Evolutionary conservation across 2,888 invertebrate genomes (phyloP).

Genomic region (Tillus elongatus): DNA sequence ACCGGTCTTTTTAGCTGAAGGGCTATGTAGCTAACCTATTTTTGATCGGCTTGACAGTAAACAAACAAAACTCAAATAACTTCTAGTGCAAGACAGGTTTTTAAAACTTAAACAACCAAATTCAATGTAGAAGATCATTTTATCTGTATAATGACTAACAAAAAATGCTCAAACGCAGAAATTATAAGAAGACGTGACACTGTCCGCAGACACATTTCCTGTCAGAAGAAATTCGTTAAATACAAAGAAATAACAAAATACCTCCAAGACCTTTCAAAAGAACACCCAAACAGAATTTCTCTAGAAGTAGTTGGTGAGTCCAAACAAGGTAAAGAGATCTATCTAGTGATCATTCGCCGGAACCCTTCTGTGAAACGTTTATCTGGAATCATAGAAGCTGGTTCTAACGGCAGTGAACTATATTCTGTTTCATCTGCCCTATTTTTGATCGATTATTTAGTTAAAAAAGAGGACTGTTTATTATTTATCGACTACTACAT

Average conservation of each 20-base stretch:
- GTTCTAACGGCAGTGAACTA: neutral
- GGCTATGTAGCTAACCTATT: no score
- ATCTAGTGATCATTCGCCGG: neutral
- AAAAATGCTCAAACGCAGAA: no score
- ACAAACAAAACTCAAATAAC: no score
- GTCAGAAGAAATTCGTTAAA: neutral
- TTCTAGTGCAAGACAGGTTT: no score
- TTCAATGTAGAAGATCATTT: no score
- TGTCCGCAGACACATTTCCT: no score
- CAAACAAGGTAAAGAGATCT: neutral
- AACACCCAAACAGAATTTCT: neutral
- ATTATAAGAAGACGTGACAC: no score
- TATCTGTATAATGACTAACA: no score
- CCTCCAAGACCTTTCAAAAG: neutral
- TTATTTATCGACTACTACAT: neutral
- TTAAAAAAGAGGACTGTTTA: neutral
- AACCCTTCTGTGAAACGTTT: neutral
- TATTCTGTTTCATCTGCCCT: neutral
- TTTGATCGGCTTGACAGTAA: no score
- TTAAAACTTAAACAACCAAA: no score
- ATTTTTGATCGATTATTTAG: conserved; percentile 1
- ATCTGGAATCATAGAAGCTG: neutral
- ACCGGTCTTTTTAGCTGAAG: no score
- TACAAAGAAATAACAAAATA: neutral
- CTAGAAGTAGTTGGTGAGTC: neutral